These are phyloP conservation scores for Synergus japonicus DNA, from an alignment of 2,888 invertebrate species.

Conservation along the genomic window DNA sequence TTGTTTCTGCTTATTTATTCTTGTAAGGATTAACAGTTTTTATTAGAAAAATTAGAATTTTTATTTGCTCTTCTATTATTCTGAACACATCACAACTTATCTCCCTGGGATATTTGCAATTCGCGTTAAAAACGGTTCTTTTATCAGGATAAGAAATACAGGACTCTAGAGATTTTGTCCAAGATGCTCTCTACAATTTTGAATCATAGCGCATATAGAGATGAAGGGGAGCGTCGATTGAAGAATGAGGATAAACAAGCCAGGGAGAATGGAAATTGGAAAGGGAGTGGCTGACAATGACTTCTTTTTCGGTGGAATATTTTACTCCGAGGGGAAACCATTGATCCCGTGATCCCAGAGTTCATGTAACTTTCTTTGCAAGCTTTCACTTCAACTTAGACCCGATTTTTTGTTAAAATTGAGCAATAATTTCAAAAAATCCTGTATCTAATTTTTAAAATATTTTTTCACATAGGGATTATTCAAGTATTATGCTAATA, in stretches of 20 bases:
- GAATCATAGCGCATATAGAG: conserved; percentile 7
- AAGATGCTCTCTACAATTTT: background rate
- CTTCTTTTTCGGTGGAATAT: conserved; percentile 20
- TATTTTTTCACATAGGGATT: no score
- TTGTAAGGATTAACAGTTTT: no score
- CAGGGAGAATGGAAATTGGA: conserved; percentile 6
- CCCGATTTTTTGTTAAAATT: background rate
- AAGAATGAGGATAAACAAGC: background rate
- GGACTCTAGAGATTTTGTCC: background rate
- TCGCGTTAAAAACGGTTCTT: no score
- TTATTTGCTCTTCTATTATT: no score
- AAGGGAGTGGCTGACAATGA: background rate
- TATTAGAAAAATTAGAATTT: no score
- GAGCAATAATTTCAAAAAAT: background rate
- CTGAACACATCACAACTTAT: no score
- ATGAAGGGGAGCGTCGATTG: background rate
- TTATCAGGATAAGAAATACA: background rate
- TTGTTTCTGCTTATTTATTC: no score
- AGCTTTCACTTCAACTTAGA: background rate
- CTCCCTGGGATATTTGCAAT: no score
- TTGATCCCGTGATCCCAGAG: conserved; percentile 11
- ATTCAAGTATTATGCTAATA: no score
- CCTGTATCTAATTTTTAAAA: no score
- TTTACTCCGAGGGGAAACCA: background rate
- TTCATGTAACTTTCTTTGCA: background rate